These are phyloP conservation scores for Miniopterus natalensis DNA, from an alignment of 2,113 vertebrate genomes.

Conservation along the genomic window DNA sequence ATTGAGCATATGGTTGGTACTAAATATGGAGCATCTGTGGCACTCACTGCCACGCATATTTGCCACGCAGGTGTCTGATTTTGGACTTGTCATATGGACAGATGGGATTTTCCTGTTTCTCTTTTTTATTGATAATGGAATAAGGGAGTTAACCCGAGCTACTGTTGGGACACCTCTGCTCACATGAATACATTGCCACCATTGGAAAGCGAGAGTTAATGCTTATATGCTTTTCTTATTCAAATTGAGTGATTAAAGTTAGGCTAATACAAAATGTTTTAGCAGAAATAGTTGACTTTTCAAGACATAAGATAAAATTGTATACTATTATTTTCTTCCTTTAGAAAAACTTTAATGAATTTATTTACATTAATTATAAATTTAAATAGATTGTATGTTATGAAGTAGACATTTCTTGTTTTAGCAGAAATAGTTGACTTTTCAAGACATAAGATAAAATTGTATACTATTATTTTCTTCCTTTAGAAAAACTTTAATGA, in stretches of 20 bases:
- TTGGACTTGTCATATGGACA: constrained; percentile 79
- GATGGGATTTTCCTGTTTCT: constrained; percentile 76
- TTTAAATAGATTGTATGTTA: too few species aligned
- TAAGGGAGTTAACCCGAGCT: neutral
- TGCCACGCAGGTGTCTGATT: constrained; percentile 77
- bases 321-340: too few species aligned
- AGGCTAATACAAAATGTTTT: neutral
- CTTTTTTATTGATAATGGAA: constrained; percentile 44
- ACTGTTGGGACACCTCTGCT: neutral
- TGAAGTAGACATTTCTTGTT: too few species aligned
- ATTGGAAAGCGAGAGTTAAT: neutral
- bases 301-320: too few species aligned
- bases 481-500: too few species aligned
- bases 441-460: too few species aligned
- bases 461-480: too few species aligned
- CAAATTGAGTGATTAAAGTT: neutral
- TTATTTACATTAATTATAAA: too few species aligned
- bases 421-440: too few species aligned
- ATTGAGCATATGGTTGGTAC: constrained; percentile 80
- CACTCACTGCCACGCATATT: constrained; percentile 48
- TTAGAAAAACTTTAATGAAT: too few species aligned
- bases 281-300: neutral
- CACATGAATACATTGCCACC: neutral
- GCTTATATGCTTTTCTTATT: neutral
- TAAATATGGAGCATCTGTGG: constrained; percentile 74